Evolutionary conservation across 2,113 vertebrate species (phyloP), one percentile per base, ranked within the genome.

Genomic region (Climacteris rufus): DNA sequence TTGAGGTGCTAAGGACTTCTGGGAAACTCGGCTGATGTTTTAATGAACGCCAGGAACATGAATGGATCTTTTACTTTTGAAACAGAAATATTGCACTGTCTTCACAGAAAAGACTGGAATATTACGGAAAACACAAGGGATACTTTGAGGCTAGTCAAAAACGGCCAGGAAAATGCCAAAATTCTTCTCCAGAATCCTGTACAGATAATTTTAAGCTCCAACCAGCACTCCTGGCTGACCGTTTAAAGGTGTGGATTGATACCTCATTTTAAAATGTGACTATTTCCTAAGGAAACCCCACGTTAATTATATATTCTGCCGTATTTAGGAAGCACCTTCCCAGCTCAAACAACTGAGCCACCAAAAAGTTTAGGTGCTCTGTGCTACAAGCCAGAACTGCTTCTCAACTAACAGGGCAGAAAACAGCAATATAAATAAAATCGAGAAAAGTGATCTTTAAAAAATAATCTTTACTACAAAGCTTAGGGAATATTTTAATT

Each of bases 341-440:
- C 31, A 22, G n/a, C 50, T 79, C 35, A 31, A 53, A 40, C 15
- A 57, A 64, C 0, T 1, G 3, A 28, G 5, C 15, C 53, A 59
- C 56, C 50, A 44, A 53, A 93, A 91, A 95, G 82, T 95, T 94
- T 35, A n/a, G 18, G 40, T n/a, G 60, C 30, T 66, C 47, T 7
- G 15, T 4, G 5, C 15, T 65, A 25, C 6, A 4, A 50, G 27
- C 33, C 37, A 31, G 31, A 63, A 37, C 42, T 14, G 60, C 6
- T 83, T 33, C 60, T 44, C 19, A 40, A 28, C 35, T 10, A 54
- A 19, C 2, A 1, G 21, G 27, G 15, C 9, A 14, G 6, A 45
- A 47, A 75, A 17, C 0, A 45, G 23, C 2, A 54, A 64, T 3
- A 35, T 14, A 28, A 0, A 16, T 15, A 53, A 14, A 50, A 39